Evolutionary conservation across 2,113 vertebrate genomes (phyloP), one percentile per base, ranked within the genome.

Genomic region (Blennius ocellaris): DNA sequence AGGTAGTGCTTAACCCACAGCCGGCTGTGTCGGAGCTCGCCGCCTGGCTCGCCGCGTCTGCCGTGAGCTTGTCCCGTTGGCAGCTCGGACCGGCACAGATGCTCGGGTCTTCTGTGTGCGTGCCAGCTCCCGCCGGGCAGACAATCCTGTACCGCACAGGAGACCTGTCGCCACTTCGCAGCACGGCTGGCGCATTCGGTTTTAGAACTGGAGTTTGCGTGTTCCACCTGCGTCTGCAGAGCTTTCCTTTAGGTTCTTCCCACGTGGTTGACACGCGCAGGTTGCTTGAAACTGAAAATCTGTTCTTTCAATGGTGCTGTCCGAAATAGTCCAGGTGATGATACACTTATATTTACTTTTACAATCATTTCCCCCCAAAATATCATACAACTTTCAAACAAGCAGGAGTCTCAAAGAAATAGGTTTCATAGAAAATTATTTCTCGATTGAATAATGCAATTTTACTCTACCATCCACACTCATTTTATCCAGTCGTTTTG

Each of bases 1-100:
- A 72, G 64, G 49, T 74, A 59, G 59, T 73, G 63, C 81, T 87
- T 84, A 84, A 84, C 73, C 83, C 65, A 72, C 76, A 78, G 67
- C 81, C 39, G 41, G 11, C 44, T 72, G 37, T 81, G 81, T 84
- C 81, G 69, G 53, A 62, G 75, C 78, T 73, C 78, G 81, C 76
- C 67, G 71, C 75, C 69, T 63, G 50, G 47, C 68, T 83, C 40
- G 11, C n/a, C 1, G 68, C 73, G 65, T 68, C 39, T 21, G 44
- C 70, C 5, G 11, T 54, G 68, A 67, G 68, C 68, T 43, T 40
- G 67, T 69, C 41, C 3, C 38, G 37, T 78, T 84, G 84, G 76
- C 82, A 85, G 47, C 44, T 40, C 73, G 10, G 50, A 69, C 41
- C 43, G 74, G 21, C 75, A 78, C 81, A 80, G 69, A 80, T 86